Conservation (phyloP, 1,140 invertebrate genomes). For the Pseudomyrmex dendroicus region DNA sequence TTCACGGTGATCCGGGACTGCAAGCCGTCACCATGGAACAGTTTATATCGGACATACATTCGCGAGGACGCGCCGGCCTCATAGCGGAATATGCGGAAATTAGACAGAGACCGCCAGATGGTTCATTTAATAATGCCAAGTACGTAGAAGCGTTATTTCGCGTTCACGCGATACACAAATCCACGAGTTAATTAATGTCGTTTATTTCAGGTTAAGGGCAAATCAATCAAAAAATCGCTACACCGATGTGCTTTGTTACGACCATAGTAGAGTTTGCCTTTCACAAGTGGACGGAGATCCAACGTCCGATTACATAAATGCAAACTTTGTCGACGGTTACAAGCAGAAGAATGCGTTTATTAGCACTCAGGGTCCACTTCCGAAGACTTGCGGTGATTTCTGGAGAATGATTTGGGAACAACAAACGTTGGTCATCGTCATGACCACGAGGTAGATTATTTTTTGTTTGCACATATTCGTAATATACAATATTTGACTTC, state of each 20-base stretch:
- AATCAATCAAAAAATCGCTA: slow-evolving; percentile 98
- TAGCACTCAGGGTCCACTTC: slow-evolving; percentile 97
- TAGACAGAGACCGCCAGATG: slow-evolving; percentile 91
- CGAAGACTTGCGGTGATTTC: slow-evolving; percentile 96
- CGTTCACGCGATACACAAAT: background rate
- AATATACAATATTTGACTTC: background rate
- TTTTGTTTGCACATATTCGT: background rate
- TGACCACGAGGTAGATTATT: slow-evolving; percentile 91
- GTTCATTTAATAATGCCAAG: slow-evolving; percentile 92
- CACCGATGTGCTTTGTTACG: slow-evolving; percentile 97
- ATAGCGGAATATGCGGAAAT: slow-evolving; percentile 94
- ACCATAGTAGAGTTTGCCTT: slow-evolving; percentile 96
- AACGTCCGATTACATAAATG: slow-evolving; percentile 97
- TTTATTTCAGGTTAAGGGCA: slow-evolving; percentile 87
- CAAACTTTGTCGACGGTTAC: slow-evolving; percentile 99
- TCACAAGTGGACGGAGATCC: slow-evolving; percentile 90
- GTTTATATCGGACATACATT: slow-evolving; percentile 91
- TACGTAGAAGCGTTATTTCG: slow-evolving; percentile 66
- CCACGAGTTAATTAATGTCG: slow-evolving; percentile 27
- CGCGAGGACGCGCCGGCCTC: slow-evolving; percentile 91
- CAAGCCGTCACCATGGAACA: slow-evolving; percentile 90
- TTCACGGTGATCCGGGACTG: slow-evolving; percentile 88
- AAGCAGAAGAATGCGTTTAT: slow-evolving; percentile 99
- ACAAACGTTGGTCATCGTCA: slow-evolving; percentile 94
- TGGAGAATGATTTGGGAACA: slow-evolving; percentile 99